Evolutionary conservation across 2,888 invertebrate species (phyloP).

Genomic region (Protonemura montana): DNA sequence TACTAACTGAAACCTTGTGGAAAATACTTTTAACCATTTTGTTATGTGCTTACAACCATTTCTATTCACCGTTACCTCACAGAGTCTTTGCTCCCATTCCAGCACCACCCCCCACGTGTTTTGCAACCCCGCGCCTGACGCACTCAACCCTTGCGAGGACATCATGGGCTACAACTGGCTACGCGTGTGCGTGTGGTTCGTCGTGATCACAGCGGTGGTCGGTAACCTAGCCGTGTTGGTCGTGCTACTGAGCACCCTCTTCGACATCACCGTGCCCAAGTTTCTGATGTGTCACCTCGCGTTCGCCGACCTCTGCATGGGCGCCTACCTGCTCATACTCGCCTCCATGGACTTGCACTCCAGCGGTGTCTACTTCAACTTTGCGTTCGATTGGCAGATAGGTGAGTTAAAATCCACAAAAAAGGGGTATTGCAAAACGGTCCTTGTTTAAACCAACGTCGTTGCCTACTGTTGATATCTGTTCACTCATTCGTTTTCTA

Average conservation of each 20-base stretch:
- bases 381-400: slow-evolving; percentile 89
- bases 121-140: slow-evolving; percentile 80
- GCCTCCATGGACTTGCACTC: slow-evolving; percentile 86
- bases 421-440: no score
- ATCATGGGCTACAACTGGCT: slow-evolving; percentile 85
- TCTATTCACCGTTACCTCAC: no score
- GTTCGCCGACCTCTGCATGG: slow-evolving; percentile 88
- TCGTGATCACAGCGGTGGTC: slow-evolving; percentile 79
- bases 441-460: no score
- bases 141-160: slow-evolving; percentile 88
- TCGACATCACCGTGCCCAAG: slow-evolving; percentile 68
- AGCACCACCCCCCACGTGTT: slow-evolving; percentile 65
- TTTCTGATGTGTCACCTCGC: slow-evolving; percentile 85
- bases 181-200: slow-evolving; percentile 85
- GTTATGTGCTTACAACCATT: no score
- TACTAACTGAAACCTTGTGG: no score
- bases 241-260: slow-evolving; percentile 71
- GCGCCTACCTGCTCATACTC: slow-evolving; percentile 81
- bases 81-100: no score
- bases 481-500: no score
- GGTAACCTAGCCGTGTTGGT: slow-evolving; percentile 85
- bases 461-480: no score
- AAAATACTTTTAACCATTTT: no score
- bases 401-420: slow-evolving; percentile 61
- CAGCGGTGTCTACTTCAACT: slow-evolving; percentile 86